Evolutionary conservation across 1,140 invertebrate species (phyloP), one percentile per base, ranked within the genome.

Genomic region (Cydia amplana): DNA sequence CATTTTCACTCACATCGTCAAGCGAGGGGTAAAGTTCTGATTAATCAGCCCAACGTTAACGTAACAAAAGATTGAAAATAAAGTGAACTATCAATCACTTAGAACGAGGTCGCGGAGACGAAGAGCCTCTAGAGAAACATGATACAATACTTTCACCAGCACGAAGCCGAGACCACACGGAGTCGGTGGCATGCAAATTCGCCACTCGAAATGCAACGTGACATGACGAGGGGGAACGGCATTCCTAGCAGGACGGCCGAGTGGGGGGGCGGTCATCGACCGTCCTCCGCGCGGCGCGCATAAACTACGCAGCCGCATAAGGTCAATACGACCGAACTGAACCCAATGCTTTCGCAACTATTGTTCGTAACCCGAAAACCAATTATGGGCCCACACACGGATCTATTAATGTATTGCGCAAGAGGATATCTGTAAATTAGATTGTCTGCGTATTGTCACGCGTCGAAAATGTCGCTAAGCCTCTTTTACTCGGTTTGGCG

Each of bases 221-320:
- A 84, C 84, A 78, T 86, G 86, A 85, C 84, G 84, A 83, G 65
- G 43, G 55, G 74, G 80, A 78, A 73, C 79, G 80, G 87, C 88
- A 90, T 90, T 88, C 88, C 87, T 87, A 83, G 84, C 81, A 74
- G 73, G 74, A 77, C 78, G 79, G 51, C n/a, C 25, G 76, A 76
- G 72, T 72, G 81, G 78, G 82, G 80, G 84, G 83, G 78, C 82
- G 89, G 88, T 92, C 87, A 88, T 90, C 89, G 90, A 91, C 89
- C 89, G 89, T 91, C 90, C 90, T 91, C 90, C 77, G 80, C 63
- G 83, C 83, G 85, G 80, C 87, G 83, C 79, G 81, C 82, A 87
- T 87, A 87, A 84, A 86, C 85, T 85, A 91, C 88, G 85, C 86
- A 87, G 86, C 82, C 87, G 86, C 87, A 87, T 88, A 89, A 91